Conservation (phyloP, 2,113 vertebrate species). For the Mormoops blainvillei region DNA sequence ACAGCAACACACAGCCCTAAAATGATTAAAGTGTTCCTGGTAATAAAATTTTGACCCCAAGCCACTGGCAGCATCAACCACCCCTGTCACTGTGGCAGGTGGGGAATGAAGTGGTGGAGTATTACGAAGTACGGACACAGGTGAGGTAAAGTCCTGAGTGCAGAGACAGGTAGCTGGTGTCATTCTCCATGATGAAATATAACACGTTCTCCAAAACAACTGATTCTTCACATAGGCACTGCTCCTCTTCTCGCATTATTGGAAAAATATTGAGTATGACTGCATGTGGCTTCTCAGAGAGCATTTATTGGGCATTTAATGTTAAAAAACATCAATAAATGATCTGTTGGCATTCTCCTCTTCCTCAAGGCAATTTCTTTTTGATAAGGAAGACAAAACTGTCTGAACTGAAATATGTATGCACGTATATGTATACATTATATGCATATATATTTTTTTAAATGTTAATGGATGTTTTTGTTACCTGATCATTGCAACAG, state of each 20-base stretch:
- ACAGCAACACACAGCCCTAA: background rate
- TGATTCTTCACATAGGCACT: background rate
- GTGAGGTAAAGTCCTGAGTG: background rate
- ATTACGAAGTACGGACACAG: background rate
- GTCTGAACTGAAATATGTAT: background rate
- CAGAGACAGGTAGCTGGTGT: background rate
- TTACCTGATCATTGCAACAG: background rate
- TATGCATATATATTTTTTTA: background rate
- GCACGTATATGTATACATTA: background rate
- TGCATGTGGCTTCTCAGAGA: background rate
- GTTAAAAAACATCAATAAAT: background rate
- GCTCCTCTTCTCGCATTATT: background rate
- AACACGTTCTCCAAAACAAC: background rate
- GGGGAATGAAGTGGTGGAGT: background rate
- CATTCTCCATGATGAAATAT: background rate
- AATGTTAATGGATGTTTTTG: background rate
- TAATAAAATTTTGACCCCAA: background rate
- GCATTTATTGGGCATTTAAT: background rate
- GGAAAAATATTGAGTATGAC: background rate
- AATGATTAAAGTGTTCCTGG: background rate
- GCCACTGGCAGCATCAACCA: background rate
- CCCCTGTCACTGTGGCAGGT: background rate
- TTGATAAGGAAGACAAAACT: background rate
- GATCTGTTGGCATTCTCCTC: background rate
- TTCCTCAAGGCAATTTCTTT: background rate